phyloP scores from a whole-genome alignment of 1,140 invertebrate species.

The Campoletis sonorensis region DNA sequence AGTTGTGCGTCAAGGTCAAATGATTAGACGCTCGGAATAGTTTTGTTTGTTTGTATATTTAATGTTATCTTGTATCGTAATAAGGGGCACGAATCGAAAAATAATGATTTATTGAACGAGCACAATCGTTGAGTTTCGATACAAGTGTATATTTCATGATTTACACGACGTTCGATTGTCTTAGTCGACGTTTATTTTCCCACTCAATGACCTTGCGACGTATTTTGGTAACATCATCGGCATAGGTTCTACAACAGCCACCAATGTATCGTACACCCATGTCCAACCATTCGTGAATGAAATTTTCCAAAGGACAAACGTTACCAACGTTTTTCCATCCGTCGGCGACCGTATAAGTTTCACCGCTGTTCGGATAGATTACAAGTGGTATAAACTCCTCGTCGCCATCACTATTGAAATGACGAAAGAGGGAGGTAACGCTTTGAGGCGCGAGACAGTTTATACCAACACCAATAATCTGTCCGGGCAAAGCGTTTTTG shows the following conservation, averaged over 20 bases:
- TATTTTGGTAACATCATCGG: slow-evolving; percentile 80
- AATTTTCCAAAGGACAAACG: slow-evolving; percentile 78
- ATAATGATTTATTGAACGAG: too few relatives aligned
- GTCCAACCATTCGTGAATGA: slow-evolving; percentile 83
- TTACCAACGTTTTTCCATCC: slow-evolving; percentile 79
- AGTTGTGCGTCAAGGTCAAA: too few relatives aligned
- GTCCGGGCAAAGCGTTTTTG: slow-evolving; percentile 77
- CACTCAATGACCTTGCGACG: slow-evolving; percentile 69
- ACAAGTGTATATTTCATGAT: too few relatives aligned
- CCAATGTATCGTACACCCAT: slow-evolving; percentile 85
- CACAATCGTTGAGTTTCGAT: too few relatives aligned
- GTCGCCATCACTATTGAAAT: slow-evolving; percentile 68
- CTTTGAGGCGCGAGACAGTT: slow-evolving; percentile 88
- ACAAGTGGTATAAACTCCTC: slow-evolving; percentile 77
- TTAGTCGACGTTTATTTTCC: slow-evolving; percentile 39
- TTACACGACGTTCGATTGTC: neutral
- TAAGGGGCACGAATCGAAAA: too few relatives aligned
- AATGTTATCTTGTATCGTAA: neutral
- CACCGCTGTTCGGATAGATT: slow-evolving; percentile 87
- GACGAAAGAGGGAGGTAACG: slow-evolving; percentile 78
- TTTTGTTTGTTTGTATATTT: too few relatives aligned
- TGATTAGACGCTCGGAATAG: too few relatives aligned
- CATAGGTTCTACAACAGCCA: slow-evolving; percentile 87
- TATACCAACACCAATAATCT: slow-evolving; percentile 89
- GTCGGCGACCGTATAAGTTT: slow-evolving; percentile 76